These are phyloP conservation scores for Mustela lutreola DNA, from an alignment of 2,113 vertebrate species.

Conservation along the genomic window DNA sequence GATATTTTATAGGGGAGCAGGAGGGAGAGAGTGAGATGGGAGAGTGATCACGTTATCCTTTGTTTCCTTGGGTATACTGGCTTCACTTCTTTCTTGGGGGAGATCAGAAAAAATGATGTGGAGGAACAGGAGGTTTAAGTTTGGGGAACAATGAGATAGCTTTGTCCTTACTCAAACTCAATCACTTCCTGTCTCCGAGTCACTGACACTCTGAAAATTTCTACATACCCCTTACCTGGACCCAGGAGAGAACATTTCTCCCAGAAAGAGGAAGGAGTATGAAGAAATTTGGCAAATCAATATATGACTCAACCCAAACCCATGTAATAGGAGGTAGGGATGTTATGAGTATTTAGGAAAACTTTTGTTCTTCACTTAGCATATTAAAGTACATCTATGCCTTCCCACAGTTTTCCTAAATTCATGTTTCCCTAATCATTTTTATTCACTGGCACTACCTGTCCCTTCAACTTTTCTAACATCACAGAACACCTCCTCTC, in stretches of 20 bases:
- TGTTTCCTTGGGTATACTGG: not conserved
- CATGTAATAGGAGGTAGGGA: not conserved
- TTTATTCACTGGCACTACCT: not conserved
- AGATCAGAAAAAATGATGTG: not conserved
- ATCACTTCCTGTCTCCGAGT: not conserved
- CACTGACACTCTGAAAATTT: not conserved
- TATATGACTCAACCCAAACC: not conserved
- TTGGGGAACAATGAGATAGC: not conserved
- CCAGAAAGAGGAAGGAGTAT: not conserved
- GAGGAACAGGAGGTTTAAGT: not conserved
- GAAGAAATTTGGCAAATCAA: slow-evolving; percentile 16
- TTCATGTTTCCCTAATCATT: not conserved
- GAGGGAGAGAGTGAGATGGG: not conserved
- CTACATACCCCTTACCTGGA: not conserved
- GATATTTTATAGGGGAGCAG: not conserved
- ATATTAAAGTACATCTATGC: not conserved
- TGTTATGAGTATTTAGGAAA: not conserved
- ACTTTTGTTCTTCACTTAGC: not conserved
- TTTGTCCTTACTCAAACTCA: not conserved
- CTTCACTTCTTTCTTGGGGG: slow-evolving; percentile 29
- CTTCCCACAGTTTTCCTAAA: slow-evolving; percentile 1
- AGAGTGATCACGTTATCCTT: not conserved
- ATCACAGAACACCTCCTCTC: not conserved
- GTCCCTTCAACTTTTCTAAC: not conserved
- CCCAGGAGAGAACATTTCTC: not conserved